Evolutionary conservation across 2,113 vertebrate genomes (phyloP).

Genomic region (Muscicapa adusta): DNA sequence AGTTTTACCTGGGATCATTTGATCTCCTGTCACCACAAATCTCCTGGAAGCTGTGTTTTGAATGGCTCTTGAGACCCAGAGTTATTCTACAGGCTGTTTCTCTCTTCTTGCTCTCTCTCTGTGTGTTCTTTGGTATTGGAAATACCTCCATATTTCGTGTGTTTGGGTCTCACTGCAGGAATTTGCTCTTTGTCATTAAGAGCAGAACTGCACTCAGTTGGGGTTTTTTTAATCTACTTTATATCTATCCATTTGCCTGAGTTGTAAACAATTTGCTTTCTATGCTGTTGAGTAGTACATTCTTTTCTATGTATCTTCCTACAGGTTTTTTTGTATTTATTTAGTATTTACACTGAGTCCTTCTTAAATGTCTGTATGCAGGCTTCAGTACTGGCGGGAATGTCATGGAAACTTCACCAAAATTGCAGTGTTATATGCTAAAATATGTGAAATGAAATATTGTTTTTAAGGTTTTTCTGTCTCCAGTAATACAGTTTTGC

Average conservation of each 20-base stretch:
- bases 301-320: not conserved
- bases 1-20: constrained; percentile 37
- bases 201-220: not conserved
- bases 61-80: not conserved
- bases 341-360: not conserved
- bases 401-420: not conserved
- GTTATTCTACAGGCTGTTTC: not conserved
- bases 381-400: not conserved
- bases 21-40: not conserved
- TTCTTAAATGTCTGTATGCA: not conserved
- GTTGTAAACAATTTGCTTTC: not conserved
- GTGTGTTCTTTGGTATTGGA: not conserved
- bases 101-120: not conserved
- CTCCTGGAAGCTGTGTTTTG: not conserved
- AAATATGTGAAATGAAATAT: not conserved
- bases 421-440: not conserved
- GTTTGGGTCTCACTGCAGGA: not conserved
- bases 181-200: not conserved
- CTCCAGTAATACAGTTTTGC: not conserved
- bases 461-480: not conserved
- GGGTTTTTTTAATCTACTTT: not conserved
- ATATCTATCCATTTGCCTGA: not conserved
- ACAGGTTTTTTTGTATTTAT: not conserved
- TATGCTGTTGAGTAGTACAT: not conserved
- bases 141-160: not conserved